Evolutionary conservation across 2,797 vertebrate genomes (phyloP).

Genomic region (Spondyliosoma cantharus): DNA sequence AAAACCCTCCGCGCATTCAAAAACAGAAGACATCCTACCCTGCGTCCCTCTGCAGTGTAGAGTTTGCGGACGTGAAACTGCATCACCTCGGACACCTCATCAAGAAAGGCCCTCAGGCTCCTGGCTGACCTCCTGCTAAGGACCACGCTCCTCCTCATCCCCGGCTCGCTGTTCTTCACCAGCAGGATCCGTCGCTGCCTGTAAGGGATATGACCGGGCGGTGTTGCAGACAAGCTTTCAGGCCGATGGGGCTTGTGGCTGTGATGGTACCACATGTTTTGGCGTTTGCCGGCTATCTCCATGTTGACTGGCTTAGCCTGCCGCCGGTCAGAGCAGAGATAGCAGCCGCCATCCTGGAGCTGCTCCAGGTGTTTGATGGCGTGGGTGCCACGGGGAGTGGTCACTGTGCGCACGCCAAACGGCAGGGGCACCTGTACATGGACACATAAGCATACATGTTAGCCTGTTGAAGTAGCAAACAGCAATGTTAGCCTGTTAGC

Average conservation of each 20-base stretch:
- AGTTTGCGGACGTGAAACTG: conserved; percentile 90
- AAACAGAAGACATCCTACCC: conserved; percentile 79
- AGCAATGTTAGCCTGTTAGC: too few species aligned
- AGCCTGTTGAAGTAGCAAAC: too few species aligned
- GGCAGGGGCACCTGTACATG: conserved; percentile 86
- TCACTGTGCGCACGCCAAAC: conserved; percentile 93
- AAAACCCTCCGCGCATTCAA: neutral
- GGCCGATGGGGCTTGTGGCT: conserved; percentile 69
- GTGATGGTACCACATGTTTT: conserved; percentile 73
- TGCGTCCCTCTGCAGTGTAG: conserved; percentile 89
- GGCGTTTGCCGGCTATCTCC: conserved; percentile 75
- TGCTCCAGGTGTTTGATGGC: conserved; percentile 91
- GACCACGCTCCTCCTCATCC: conserved; percentile 85
- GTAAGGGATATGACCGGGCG: conserved; percentile 61
- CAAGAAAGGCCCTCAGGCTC: conserved; percentile 88
- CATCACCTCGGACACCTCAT: conserved; percentile 91
- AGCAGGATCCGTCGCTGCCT: conserved; percentile 87
- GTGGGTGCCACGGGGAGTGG: conserved; percentile 91
- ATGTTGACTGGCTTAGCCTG: conserved; percentile 86
- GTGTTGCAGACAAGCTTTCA: conserved; percentile 69
- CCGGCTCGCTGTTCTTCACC: conserved; percentile 90
- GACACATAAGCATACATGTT: neutral
- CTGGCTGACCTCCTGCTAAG: conserved; percentile 86
- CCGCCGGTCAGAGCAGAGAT: conserved; percentile 93
- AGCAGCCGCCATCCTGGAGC: conserved; percentile 93